Base-by-base conservation (phyloP, 2,797 vertebrate genomes). In the Benthosema pterotum region DNA sequence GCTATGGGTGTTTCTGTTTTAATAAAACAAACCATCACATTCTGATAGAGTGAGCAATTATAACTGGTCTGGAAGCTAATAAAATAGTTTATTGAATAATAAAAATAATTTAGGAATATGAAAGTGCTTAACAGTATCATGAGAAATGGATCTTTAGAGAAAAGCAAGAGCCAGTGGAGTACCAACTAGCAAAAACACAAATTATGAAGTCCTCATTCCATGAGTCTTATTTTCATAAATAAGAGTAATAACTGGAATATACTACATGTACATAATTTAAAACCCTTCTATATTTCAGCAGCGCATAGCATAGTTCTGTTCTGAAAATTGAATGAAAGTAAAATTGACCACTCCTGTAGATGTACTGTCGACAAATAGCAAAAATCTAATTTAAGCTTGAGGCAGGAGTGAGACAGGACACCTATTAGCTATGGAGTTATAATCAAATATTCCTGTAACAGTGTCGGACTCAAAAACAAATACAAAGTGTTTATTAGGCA, bases 21-120 rank as follows among this genome's bases (percentile, higher is more conserved):
- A 88, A 87, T 85, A 89, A 89, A 91, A 53, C 50, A 58, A 70
- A 51, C 56, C 55, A 67, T 46, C 45, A 42, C 11, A 17, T 25
- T 3, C 50, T 13, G 16, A 14, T 55, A 22, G 3, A n/a, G 7
- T n/a, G 49, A 14, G 9, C 5, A 15, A 52, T 42, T 1, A 13
- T 25, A 43, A 13, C 16, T 49, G 0, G 32, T 8, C 16, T 49
- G 0, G 32, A 68, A 50, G 52, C 28, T 71, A 52, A 62, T 59
- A 76, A 51, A 80, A 82, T 59, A 64, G 52, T 89, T 86, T 82
- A 89, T 82, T 87, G 71, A 54, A 67, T 83, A 84, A 78, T 77
- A 68, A 83, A 83, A 85, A 89, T 90, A 88, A 91, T 65, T 86
- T 62, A 83, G 77, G 71, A 69, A 75, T 47, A 69, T 59, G 28